Percentiles rank a stretch among this genome's conserved stretches.
Evolutionary conservation across 2,113 vertebrate species (phyloP).

Genomic region (Sinocyclocheilus maitianheensis): DNA sequence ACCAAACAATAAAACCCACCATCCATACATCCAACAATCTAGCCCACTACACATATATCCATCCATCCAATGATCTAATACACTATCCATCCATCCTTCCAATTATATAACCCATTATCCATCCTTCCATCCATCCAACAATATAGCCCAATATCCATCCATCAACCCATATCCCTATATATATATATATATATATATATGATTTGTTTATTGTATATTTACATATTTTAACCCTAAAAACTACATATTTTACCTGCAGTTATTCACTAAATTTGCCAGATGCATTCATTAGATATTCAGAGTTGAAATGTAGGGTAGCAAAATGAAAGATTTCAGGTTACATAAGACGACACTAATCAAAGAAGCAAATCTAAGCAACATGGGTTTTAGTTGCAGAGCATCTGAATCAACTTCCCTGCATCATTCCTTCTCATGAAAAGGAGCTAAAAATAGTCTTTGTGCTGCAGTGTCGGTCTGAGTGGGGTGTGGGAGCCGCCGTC

Average conservation of each 20-base stretch:
- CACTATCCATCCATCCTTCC: too few species aligned
- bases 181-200: too few species aligned
- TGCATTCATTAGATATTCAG: not conserved
- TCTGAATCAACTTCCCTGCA: conserved; percentile 32
- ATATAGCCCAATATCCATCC: too few species aligned
- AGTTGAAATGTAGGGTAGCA: not conserved
- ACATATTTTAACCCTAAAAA: not conserved
- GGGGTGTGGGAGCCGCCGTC: conserved; percentile 45
- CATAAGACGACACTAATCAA: conserved; percentile 10
- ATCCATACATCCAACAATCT: not conserved
- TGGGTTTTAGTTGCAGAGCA: conserved; percentile 4
- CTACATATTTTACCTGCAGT: not conserved
- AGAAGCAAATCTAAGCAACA: not conserved
- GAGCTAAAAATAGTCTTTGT: conserved; percentile 59
- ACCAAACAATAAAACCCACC: not conserved
- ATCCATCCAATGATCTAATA: not conserved
- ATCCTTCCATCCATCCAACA: too few species aligned
- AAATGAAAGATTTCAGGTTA: not conserved
- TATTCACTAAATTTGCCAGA: not conserved
- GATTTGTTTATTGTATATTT: not conserved
- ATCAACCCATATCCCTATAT: too few species aligned
- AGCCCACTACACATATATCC: not conserved
- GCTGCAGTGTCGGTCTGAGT: conserved; percentile 52
- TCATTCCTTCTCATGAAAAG: conserved; percentile 43
- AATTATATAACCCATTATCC: too few species aligned